Evolutionary conservation across 2,113 vertebrate genomes (phyloP), one percentile per base, ranked within the genome.

Genomic region (Cyrtonyx montezumae): DNA sequence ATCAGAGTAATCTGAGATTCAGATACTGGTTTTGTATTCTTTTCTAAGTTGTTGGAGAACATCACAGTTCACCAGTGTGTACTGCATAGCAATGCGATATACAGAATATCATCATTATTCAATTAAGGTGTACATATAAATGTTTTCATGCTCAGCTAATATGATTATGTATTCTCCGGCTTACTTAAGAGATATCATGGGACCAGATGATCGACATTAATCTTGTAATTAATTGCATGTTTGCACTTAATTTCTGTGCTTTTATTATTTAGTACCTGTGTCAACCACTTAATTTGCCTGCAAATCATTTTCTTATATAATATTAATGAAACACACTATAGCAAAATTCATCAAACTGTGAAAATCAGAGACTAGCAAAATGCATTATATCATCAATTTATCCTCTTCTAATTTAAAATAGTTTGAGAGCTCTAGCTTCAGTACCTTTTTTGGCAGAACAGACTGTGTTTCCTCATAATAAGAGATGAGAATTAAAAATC

Each of bases 251-350:
- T 95, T 95, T 94, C 92, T 88, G 87, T n/a, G 84, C 71, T 94
- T 96, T 93, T 91, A 95, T 95, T 93, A 96, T 96, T 96, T 95
- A 93, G 85, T 88, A 95, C 76, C 96, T 92, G 79, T 81, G 96
- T 95, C 93, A 96, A 96, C 89, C 82, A 94, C 85, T 94, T 96
- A 90, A 96, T 96, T 93, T 94, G 68, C 71, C 85, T 68, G 68
- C 59, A 93, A 90, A 93, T 94, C n/a, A 91, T 79, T 92, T 88
- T 81, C 59, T 88, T 68, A 90, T 90, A 87, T 70, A 85, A 79
- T 95, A 95, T 95, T 95, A 94, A 96, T 92, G 89, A 80, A 88
- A 91, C 73, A 88, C 34, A 61, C 65, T 92, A 76, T 68, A 90
- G 34, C 32, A 65, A 95, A 94, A 96, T 96, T 91, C 90, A 94